Base-by-base conservation (phyloP, 53 echinoderm and acorn worm species). In the Pentamera pediparva region DNA sequence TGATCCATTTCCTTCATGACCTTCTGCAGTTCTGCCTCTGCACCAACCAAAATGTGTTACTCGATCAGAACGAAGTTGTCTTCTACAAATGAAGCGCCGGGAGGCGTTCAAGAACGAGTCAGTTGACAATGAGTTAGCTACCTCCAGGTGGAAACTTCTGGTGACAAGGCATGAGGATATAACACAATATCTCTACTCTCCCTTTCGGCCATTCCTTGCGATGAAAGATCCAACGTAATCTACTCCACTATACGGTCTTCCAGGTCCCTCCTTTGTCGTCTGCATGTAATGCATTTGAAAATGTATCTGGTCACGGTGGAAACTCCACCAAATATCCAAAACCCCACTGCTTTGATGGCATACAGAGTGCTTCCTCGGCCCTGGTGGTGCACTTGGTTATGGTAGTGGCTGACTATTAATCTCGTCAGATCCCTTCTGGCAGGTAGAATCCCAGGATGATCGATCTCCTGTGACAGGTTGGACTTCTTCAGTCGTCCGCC, bases 81-180 rank as follows among this genome's bases (percentile, higher is more conserved):
- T 61, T 63, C 82, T 82, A 39, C 64, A 36, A 21, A 63, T 35
- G 38, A 86, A 76, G 35, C 77, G 35, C 8, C 82, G 64, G 13
- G 52, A 49, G 4, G 78, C 85, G 65, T 75, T 85, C 35, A 62
- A 37, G 35, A 84, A 84, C 5, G 78, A 84, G 30, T 78, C 78
- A 0, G 71, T 60, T 39, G 37, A 38, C 70, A 83, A 48, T 1
- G 61, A 70, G 49, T 77, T 53, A 22, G 84, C 77, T 1, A 60
- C 40, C 62, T 84, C 84, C 9, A 79, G 35, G 37, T 84, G 84
- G 4, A 84, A 74, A 48, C 79, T 49, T 26, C 78, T 43, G 13
- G 78, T 51, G 17, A 61, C 70, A 71, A 62, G 38, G 37, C 84
- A 84, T 12, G 84, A 69, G 56, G 69, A 79, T 4, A 79, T 15